Evolutionary conservation across 2,113 vertebrate species (phyloP).

Genomic region (Odobenus rosmarus): DNA sequence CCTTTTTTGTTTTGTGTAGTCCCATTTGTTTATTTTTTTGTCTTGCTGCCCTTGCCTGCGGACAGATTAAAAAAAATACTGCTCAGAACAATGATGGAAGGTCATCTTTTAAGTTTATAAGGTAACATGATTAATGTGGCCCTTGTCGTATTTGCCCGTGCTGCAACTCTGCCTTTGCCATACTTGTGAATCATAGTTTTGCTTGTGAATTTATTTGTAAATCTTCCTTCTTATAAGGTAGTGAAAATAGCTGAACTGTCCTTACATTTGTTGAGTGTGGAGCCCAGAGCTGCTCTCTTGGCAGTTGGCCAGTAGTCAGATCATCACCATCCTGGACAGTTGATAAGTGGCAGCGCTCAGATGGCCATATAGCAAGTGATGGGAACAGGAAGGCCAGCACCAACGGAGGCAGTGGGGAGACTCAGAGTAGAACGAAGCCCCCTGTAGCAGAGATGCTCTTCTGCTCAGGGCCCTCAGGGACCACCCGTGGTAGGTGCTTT

Average conservation of each 20-base stretch:
- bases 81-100: neutral
- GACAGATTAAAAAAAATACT: neutral
- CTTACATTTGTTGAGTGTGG: constrained; percentile 49
- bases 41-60: neutral
- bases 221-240: constrained; percentile 44
- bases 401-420: neutral
- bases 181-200: constrained; percentile 1
- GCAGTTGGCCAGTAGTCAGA: constrained; percentile 53
- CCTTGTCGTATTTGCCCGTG: neutral
- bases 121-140: neutral
- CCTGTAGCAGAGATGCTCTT: accelerated
- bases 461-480: neutral
- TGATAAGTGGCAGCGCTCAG: constrained; percentile 38
- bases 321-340: neutral
- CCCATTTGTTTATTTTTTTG: neutral
- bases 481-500: neutral
- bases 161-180: neutral
- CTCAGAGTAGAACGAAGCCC: neutral
- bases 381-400: neutral
- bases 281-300: neutral
- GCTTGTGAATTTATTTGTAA: neutral
- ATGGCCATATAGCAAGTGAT: neutral
- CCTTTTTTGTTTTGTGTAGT: neutral
- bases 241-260: neutral
- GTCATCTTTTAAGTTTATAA: neutral